Base-by-base conservation (phyloP, 64 coral and sea anemone species). In the Cladopsammia gracilis region DNA sequence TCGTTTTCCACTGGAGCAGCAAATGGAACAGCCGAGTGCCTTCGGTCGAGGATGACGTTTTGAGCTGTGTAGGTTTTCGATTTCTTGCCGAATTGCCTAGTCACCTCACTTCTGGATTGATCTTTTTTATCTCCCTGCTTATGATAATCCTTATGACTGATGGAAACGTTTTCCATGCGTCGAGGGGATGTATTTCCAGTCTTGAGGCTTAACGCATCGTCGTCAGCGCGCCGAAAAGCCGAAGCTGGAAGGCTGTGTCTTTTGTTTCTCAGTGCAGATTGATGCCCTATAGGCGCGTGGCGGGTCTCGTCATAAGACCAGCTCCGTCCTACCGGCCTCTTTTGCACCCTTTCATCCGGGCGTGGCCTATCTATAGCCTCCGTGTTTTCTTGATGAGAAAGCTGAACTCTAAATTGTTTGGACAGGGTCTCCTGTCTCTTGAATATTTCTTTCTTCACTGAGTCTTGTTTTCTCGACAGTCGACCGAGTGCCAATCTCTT, bases 211-310 rank as follows among this genome's bases (percentile, higher is more conserved):
- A 47, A 50, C 6, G 16, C 62, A 12, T n/a, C 60, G 44, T 25
- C 18, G 20, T 51, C 62, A 48, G 19, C 3, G 62, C 61, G 18
- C 11, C 43, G 62, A 48, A 67, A 49, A 20, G 19, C 16, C 10
- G 62, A 67, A 67, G 62, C 42, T 50, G 80, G 80, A 67, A 84
- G 80, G 20, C 60, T 68, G 60, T 20, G 62, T 23, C 80, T 48
- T 48, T 53, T 82, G 18, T 9, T 24, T 48, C 58, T 1, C 14
- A 19, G 25, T 3, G 42, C 26, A 1, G 3, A 10, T 62, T 44
- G 59, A 19, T 15, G 78, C 24, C 6, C 7, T 1, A 6, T 46
- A 7, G 58, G 6, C 15, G 78, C 7, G 57, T 12, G n/a, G 58
- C 25, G 3, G 0, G 78, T 82, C 47, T 64, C 80, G 1, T 67